phyloP scores from a whole-genome alignment of 2,888 invertebrate genomes.

The Agrotis ipsilon region DNA sequence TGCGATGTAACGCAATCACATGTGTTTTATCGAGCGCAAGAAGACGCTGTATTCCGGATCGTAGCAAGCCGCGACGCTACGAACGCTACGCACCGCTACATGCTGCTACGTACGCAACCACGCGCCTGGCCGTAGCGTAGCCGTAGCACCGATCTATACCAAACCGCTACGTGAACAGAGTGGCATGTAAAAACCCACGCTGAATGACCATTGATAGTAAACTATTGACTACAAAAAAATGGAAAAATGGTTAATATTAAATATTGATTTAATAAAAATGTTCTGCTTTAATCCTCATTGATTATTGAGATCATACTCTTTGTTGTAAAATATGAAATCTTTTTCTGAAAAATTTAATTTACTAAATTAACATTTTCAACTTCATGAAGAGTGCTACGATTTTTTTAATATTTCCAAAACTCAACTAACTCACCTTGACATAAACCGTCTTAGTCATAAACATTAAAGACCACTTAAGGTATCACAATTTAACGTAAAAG shows the following conservation, averaged over 20 bases:
- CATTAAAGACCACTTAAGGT: conserved; percentile 12
- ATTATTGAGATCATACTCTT: conserved; percentile 1
- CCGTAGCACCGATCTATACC: conserved; percentile 10
- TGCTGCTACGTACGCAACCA: background rate
- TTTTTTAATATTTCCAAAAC: conserved; percentile 1
- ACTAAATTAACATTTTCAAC: background rate
- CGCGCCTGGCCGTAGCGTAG: background rate
- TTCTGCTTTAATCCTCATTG: background rate
- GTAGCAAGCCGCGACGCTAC: background rate
- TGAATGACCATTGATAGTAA: conserved; percentile 1
- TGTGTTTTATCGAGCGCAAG: background rate
- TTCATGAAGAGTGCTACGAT: background rate
- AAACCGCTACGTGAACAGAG: background rate
- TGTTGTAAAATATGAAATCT: background rate
- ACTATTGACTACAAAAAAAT: conserved; percentile 3
- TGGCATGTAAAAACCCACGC: background rate
- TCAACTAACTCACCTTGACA: background rate
- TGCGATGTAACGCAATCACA: background rate
- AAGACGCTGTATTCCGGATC: background rate
- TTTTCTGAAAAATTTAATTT: background rate
- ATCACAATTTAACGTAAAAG: conserved; percentile 17
- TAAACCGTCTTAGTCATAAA: background rate
- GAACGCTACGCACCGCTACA: conserved; percentile 7
- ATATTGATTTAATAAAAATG: background rate
- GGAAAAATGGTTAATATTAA: background rate